Base-by-base conservation (phyloP, 1,140 invertebrate genomes). In the Pseudoatta argentina region DNA sequence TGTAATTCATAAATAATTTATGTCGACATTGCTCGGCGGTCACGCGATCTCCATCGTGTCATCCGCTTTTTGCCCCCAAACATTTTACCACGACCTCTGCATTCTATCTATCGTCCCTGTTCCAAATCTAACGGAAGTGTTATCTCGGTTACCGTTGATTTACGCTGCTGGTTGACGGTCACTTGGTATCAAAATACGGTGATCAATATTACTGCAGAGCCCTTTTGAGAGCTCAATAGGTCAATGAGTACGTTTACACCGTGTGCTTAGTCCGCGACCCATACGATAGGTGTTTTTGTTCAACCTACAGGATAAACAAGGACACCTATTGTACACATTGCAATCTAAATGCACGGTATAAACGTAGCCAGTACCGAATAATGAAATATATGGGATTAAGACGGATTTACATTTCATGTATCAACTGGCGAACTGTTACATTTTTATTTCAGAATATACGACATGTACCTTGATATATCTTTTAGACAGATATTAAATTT, bases 1-100 rank as follows among this genome's bases (percentile, higher is more conserved):
- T 16, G 30, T 77, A 76, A 86, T 89, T 88, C 83, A 86, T 89
- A 88, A 89, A 89, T 88, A 88, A 89, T 89, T 86, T 82, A 88
- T 77, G 53, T n/a, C 77, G 39, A 86, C 55, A 55, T 73, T 48
- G 73, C 55, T 27, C 34, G 87, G 18, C 64, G 39, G 76, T 89
- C 88, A 88, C 83, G 88, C 88, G 76, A 89, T 89, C 77, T 30
- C 69, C 61, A 88, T 79, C 82, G 82, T 75, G 82, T 88, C 88
- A 76, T 88, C 81, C 86, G 82, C 59, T 89, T 88, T 69, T 86
- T 75, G 53, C 24, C 59, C 12, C 30, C 10, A 77, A 64, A 85
- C 27, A 34, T 14, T 66, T 66, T 39, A 8, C 66, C 63, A 30
- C 12, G 53, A 12, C 44, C 57, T 27, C 64, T 30, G 12, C 57